Conservation (phyloP, 1,140 invertebrate genomes). For the Adoxophyes honmai region DNA sequence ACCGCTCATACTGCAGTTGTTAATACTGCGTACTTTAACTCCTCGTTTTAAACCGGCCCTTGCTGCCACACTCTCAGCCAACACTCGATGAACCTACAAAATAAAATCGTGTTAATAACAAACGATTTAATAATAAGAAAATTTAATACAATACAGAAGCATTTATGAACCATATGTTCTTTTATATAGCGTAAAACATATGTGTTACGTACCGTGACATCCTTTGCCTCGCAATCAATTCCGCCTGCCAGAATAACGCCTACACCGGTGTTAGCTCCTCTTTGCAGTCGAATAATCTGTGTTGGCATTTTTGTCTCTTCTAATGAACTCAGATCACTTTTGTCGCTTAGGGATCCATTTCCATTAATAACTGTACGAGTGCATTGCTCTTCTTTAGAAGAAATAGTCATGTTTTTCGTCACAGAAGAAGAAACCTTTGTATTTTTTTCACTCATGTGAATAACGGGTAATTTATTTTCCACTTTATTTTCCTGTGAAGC, state of each 20-base stretch:
- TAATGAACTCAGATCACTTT: constrained; percentile 24
- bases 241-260: constrained; percentile 93
- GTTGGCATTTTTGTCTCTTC: constrained; percentile 33
- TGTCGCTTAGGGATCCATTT: constrained; percentile 19
- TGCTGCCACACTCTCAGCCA: constrained; percentile 90
- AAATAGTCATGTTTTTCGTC: constrained; percentile 6
- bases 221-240: constrained; percentile 92
- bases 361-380: constrained; percentile 20
- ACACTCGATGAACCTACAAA: constrained; percentile 89
- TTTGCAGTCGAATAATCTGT: constrained; percentile 52
- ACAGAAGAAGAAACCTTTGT: neutral
- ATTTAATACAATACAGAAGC: constrained; percentile 1
- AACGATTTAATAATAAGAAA: constrained; percentile 7
- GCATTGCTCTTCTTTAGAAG: constrained; percentile 25
- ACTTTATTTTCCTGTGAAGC: constrained; percentile 2
- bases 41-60: constrained; percentile 92
- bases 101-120: constrained; percentile 21
- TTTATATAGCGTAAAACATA: neutral
- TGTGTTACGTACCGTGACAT: constrained; percentile 86
- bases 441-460: constrained; percentile 5
- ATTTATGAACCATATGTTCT: neutral
- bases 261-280: constrained; percentile 83
- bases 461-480: constrained; percentile 22
- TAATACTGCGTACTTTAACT: constrained; percentile 92
- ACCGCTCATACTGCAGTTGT: constrained; percentile 88